Evolutionary conservation across 2,797 vertebrate genomes (phyloP).

Genomic region (Pempheris klunzingeri): DNA sequence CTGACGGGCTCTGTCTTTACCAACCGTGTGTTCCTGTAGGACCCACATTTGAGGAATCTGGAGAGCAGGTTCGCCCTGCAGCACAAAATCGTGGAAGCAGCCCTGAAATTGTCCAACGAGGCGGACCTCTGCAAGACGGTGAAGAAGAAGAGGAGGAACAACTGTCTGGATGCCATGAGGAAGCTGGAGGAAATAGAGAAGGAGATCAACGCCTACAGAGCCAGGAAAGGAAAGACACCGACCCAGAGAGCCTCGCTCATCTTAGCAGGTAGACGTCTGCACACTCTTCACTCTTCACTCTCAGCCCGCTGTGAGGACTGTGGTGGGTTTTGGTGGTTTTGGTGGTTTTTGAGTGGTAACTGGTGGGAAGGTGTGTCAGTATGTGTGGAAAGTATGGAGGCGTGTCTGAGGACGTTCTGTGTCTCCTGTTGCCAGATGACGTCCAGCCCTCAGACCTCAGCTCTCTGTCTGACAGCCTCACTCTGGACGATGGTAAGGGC

Average conservation of each 20-base stretch:
- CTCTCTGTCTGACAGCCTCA: constrained; percentile 93
- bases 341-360: no score
- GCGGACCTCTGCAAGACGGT: constrained; percentile 93
- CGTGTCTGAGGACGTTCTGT: constrained; percentile 42
- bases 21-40: constrained; percentile 77
- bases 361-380: constrained; percentile 5
- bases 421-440: constrained; percentile 87
- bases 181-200: constrained; percentile 93
- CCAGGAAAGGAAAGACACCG: constrained; percentile 90
- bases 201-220: constrained; percentile 91
- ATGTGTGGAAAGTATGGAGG: constrained; percentile 16
- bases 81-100: constrained; percentile 96
- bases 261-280: constrained; percentile 86
- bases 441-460: constrained; percentile 92
- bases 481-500: constrained; percentile 92
- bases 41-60: constrained; percentile 92
- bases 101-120: constrained; percentile 91
- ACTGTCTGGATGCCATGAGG: constrained; percentile 89
- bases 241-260: constrained; percentile 90
- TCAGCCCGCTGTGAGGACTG: no score
- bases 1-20: constrained; percentile 18
- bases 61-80: constrained; percentile 95
- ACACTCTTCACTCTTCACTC: not conserved
- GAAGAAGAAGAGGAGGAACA: constrained; percentile 93
- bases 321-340: no score